Evolutionary conservation across 92 coral and sea anemone genomes (phyloP).

Genomic region (Phenganax marumi): DNA sequence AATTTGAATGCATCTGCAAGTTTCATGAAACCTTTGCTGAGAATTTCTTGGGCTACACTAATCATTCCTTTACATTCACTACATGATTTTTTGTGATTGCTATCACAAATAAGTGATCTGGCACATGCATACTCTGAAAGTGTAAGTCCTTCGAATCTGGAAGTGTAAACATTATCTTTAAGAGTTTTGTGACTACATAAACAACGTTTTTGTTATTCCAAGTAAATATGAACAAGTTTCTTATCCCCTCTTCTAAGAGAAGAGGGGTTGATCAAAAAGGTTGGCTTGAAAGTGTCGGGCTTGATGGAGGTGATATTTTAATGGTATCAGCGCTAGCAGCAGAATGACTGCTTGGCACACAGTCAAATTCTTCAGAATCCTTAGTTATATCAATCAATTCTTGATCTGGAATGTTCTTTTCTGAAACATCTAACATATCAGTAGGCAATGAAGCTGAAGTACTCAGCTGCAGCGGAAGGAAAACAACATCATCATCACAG

Average conservation of each 20-base stretch:
- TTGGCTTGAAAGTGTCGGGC: slow-evolving; percentile 4
- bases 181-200: too few relatives aligned
- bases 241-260: background rate
- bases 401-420: background rate
- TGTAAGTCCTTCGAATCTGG: too few relatives aligned
- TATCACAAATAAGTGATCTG: too few relatives aligned
- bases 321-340: background rate
- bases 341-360: background rate
- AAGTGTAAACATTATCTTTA: too few relatives aligned
- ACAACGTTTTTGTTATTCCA: too few relatives aligned
- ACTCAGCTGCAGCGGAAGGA: slow-evolving; percentile 1
- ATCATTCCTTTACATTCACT: background rate
- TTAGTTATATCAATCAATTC: background rate
- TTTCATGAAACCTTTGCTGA: slow-evolving; percentile 26
- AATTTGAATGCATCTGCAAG: slow-evolving; percentile 29
- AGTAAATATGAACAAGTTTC: too few relatives aligned
- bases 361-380: background rate
- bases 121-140: too few relatives aligned
- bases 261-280: slow-evolving; percentile 13
- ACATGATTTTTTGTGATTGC: too few relatives aligned
- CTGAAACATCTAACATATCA: background rate
- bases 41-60: slow-evolving; percentile 22
- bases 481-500: slow-evolving; percentile 21
- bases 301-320: background rate
- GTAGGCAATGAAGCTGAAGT: background rate